Conservation (phyloP, 2,888 invertebrate species). For the Phengaris alcon region DNA sequence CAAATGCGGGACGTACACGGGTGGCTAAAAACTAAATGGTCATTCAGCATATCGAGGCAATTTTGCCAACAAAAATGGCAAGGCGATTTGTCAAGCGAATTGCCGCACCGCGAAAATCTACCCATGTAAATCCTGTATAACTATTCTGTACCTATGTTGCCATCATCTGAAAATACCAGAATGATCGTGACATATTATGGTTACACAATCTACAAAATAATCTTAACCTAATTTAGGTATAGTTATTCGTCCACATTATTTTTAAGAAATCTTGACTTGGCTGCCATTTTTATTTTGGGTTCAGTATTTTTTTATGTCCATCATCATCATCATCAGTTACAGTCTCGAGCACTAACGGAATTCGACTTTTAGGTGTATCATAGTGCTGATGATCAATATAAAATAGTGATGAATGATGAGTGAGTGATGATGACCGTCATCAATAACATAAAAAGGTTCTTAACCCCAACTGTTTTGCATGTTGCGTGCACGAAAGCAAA, state of each 20-base stretch:
- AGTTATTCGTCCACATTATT: neutral
- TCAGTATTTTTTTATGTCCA: neutral
- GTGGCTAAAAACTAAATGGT: too few relatives aligned
- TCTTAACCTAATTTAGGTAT: neutral
- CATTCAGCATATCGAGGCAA: too few relatives aligned
- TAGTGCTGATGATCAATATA: neutral
- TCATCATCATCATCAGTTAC: neutral
- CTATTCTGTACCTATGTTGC: too few relatives aligned
- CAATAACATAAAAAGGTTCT: neutral
- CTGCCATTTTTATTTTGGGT: neutral
- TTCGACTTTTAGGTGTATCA: neutral
- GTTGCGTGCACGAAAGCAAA: conserved; percentile 9
- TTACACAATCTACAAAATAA: neutral
- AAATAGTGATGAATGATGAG: neutral
- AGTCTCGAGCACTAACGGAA: neutral
- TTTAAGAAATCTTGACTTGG: neutral
- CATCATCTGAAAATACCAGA: too few relatives aligned
- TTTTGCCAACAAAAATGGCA: too few relatives aligned
- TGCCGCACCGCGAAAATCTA: too few relatives aligned
- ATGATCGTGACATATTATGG: too few relatives aligned
- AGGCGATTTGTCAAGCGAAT: too few relatives aligned
- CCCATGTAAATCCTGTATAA: too few relatives aligned
- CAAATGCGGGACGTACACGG: too few relatives aligned
- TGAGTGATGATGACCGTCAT: neutral
- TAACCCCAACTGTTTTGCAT: neutral